Base-by-base conservation (phyloP, 2,797 vertebrate species). In the Rallus crepitans region DNA sequence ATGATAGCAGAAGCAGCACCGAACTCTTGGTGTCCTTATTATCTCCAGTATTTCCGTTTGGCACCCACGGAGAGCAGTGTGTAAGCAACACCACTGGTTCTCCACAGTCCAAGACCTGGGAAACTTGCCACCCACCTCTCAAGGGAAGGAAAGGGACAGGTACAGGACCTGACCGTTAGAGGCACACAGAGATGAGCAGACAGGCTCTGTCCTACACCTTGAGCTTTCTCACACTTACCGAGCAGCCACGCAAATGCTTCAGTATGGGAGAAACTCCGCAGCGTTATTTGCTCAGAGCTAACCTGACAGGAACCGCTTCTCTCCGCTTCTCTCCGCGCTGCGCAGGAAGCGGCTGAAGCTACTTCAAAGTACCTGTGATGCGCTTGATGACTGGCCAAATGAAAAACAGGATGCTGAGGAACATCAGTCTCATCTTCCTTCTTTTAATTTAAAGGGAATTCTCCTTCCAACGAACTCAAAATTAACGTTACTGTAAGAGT, bases 1-100 rank as follows among this genome's bases (percentile, higher is more conserved):
- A 92, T 65, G 66, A 69, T 77, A 94, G 68, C 68, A 91, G 48
- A 89, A 91, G 55, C 76, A 82, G 3, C 52, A 94, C 59, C 40
- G 61, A 89, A 92, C 84, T 84, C 53, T 70, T 80, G 63, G 59
- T 39, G 50, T 84, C 81, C 79, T 81, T 40, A 92, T 78, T 82
- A 69, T 61, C 66, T 86, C 27, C 33, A 81, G 50, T 73, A 79
- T 60, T 75, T 96, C 70, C n/a, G 72, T 45, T 73, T 94, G 88
- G 72, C 88, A 90, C 35, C 66, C 42, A 84, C 17, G 1, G 2
- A 78, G 35, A 71, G 66, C 64, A 78, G 40, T 2, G 13, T 73
- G 20, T 86, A 82, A 94, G 70, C 86, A 93, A 69, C 72, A 73
- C 35, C 53, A 48, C 1, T 2, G 48, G 7, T 84, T n/a, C 53